Evolutionary conservation across 2,888 invertebrate genomes (phyloP), one percentile per base, ranked within the genome.

Genomic region (Andrena marginata): DNA sequence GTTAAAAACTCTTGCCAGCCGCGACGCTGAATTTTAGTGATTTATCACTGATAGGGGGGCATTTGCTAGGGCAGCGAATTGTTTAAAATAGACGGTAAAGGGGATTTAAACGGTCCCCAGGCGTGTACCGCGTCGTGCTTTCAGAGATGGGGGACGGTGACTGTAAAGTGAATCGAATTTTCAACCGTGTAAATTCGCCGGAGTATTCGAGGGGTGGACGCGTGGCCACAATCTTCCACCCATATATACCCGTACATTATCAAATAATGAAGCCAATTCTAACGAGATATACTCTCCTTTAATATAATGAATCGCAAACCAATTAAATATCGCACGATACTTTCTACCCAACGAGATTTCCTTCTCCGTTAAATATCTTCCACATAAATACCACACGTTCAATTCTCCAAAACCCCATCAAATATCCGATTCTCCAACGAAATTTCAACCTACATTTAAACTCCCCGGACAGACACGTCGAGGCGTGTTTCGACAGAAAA

Each of bases 111-210:
- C 88, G 92, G 87, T 91, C 91, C 91, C 92, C 85, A 76, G 85
- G 89, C 88, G 89, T 82, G 82, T 71, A 79, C 80, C 76, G 74
- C 64, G 76, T 69, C 74, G 65, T 33, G 64, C 60, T 77, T 79
- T 59, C 67, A 72, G 71, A 73, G 67, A 67, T 82, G 74, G 83
- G 86, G 87, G 87, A 76, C 71, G 77, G 85, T 80, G 89, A 85
- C 80, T 88, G 85, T 89, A 88, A 91, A 92, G 90, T 90, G 92
- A 90, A 92, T 90, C 92, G 89, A 92, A 92, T 92, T 92, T 92
- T 91, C 89, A 88, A 85, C 83, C 88, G 85, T 86, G 88, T 87
- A 89, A 89, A 85, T 82, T 85, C 77, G 59, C 68, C 78, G 56
- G 73, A 56, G 67, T 63, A 56, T 67, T 63, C 62, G 65, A 82